Conservation (phyloP, 2,797 vertebrate species). For the Schizopygopsis malacanthus region DNA sequence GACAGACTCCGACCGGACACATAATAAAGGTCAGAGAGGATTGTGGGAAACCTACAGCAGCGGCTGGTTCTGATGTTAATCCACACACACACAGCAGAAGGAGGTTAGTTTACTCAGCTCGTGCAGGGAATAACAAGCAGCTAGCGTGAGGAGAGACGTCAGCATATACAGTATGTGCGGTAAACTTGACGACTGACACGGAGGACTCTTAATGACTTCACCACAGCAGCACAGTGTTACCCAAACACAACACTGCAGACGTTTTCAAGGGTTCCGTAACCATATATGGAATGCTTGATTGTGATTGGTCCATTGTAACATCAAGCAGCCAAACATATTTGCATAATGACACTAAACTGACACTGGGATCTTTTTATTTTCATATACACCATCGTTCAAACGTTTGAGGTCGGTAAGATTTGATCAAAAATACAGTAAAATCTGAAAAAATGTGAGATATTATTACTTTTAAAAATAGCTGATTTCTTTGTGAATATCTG, state of each 20-base stretch:
- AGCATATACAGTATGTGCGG: background rate
- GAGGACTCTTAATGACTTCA: background rate
- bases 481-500: too few species aligned
- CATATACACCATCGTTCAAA: background rate
- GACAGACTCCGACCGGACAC: too few species aligned
- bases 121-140: background rate
- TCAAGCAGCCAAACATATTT: background rate
- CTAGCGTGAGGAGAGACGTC: background rate
- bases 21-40: slow-evolving; percentile 35
- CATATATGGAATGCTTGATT: background rate
- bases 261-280: background rate
- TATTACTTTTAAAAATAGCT: too few species aligned
- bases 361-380: background rate
- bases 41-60: background rate
- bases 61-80: background rate
- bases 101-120: background rate
- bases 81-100: background rate
- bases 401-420: too few species aligned
- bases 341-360: background rate
- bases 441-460: too few species aligned
- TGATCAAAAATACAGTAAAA: too few species aligned
- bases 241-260: background rate
- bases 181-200: background rate
- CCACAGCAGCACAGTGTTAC: background rate
- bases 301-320: background rate